A percentile compares a stretch with the other conserved stretches of the same genome.
phyloP scores from a whole-genome alignment of 2,113 vertebrate genomes.

The Marmota monax region DNA sequence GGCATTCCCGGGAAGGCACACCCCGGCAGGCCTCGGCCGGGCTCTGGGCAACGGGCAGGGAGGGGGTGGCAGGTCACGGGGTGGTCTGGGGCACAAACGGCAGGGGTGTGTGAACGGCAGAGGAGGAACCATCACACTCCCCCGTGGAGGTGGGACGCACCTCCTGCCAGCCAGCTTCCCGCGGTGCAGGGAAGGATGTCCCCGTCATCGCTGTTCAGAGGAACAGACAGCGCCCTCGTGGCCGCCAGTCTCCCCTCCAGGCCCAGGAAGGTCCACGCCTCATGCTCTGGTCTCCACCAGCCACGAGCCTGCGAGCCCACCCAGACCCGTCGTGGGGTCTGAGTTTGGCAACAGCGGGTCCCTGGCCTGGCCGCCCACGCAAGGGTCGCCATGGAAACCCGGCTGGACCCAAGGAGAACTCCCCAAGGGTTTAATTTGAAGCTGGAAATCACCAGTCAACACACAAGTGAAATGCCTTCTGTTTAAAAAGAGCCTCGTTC shows the following conservation, averaged over 20 bases:
- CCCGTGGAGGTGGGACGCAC: fast-evolving
- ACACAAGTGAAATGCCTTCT: background rate
- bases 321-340: fast-evolving
- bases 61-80: fast-evolving
- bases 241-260: too few relatives aligned
- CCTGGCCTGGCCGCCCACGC: background rate
- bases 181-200: background rate
- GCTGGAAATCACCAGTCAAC: background rate
- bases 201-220: background rate
- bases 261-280: fast-evolving
- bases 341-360: fast-evolving
- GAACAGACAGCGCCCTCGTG: fast-evolving
- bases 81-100: fast-evolving
- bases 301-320: background rate
- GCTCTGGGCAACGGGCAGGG: too few relatives aligned
- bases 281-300: fast-evolving
- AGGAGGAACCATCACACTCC: fast-evolving
- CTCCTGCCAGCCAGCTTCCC: background rate
- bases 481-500: background rate
- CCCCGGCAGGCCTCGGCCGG: fast-evolving
- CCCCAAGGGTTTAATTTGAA: background rate
- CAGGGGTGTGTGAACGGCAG: fast-evolving
- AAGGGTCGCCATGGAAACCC: background rate
- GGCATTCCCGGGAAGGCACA: fast-evolving
- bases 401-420: background rate